A percentile compares a stretch with the other conserved stretches of the same genome.
Conservation (phyloP, 2,797 vertebrate species). For the Cirrhinus molitorella region DNA sequence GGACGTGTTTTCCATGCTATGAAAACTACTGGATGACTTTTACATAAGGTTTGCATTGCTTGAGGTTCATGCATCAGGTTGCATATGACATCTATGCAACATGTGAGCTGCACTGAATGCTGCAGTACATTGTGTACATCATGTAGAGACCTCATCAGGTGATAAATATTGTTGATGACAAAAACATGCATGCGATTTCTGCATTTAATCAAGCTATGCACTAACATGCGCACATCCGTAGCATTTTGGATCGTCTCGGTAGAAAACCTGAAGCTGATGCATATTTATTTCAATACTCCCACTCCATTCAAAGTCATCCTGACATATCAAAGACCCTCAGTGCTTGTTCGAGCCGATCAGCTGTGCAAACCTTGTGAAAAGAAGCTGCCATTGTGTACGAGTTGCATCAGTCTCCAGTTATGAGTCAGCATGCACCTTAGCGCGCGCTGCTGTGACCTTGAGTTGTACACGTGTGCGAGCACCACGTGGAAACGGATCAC, state of each 20-base stretch:
- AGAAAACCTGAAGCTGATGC: not conserved
- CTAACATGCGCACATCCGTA: not conserved
- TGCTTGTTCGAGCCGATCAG: not conserved
- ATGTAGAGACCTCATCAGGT: not conserved
- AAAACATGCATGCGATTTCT: not conserved
- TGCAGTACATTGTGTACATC: not conserved
- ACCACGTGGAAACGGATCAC: constrained; percentile 47
- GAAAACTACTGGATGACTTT: constrained; percentile 2
- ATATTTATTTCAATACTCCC: not conserved
- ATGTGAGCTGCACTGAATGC: not conserved
- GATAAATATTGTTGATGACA: not conserved
- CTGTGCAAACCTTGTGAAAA: constrained; percentile 1
- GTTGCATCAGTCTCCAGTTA: constrained; percentile 79
- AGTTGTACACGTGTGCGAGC: constrained; percentile 40
- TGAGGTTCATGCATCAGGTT: not conserved
- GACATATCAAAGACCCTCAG: not conserved
- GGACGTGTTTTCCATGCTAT: not conserved
- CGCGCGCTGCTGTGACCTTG: constrained; percentile 72
- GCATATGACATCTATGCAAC: not conserved
- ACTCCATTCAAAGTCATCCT: constrained; percentile 10
- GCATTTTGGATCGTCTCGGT: not conserved
- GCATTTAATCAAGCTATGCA: not conserved
- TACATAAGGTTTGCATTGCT: not conserved
- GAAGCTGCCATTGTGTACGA: constrained; percentile 61
- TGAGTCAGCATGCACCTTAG: constrained; percentile 84